Base-by-base conservation (phyloP, 2,113 vertebrate species). In the Atrichornis clamosus region DNA sequence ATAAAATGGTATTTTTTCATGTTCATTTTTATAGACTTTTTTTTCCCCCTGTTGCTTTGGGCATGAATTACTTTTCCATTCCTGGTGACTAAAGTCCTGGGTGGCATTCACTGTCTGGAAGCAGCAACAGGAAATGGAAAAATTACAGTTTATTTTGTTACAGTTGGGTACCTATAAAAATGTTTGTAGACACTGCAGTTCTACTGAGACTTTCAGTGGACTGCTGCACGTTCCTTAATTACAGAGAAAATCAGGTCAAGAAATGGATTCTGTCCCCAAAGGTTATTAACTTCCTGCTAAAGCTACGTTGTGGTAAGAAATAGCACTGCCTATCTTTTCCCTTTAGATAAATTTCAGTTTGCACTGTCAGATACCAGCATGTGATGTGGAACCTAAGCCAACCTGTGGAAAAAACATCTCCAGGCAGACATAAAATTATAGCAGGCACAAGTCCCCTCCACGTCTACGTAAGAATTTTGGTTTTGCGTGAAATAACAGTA, bases 21-120 rank as follows among this genome's bases (percentile, higher is more conserved):
- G 79, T 84, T 93, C 6, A 0, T 76, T 96, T 95, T 91, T 91
- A 70, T 49, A 94, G 84, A 46, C 30, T 32, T 84, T 63, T 89
- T 89, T 87, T 39, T 33, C 10, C 32, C 63, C 37, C 32, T 56
- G 33, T 92, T 95, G 72, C 70, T 96, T 94, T 95, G 84, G 67
- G 73, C 80, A 77, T 83, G 82, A 96, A 95, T 95, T 94, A 56
- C 41, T 89, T 90, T 94, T 96, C 64, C 82, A 63, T 89, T 96
- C 72, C 68, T 88, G 75, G 84, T 75, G 89, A 65, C 84, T 87
- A 17, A 95, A 87, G 70, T 84, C 86, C 90, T 93, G 72, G 69
- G 83, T 96, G 83, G 76, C 64, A 88, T 81, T 87, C 39, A 30
- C 47, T 90, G n/a, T 74, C 77, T 95, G 80, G 67, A 93, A 87